Percentiles rank a stretch among this genome's conserved stretches.
Conservation (phyloP, 92 coral and sea anemone species). For the Desmophyllum pertusum region DNA sequence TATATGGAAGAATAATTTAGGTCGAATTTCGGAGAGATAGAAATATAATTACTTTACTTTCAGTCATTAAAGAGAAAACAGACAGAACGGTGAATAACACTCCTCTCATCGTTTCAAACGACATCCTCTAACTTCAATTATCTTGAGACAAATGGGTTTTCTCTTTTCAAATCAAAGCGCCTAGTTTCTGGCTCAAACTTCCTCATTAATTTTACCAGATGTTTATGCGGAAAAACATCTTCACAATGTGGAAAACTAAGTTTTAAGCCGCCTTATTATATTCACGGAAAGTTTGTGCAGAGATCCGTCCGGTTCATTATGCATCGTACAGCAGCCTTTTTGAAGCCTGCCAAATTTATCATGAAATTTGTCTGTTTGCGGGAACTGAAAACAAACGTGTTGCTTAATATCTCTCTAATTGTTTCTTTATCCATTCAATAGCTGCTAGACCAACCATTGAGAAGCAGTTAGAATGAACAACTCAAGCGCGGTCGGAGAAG, state of each 20-base stretch:
- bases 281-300: background rate
- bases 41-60: background rate
- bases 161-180: background rate
- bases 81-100: background rate
- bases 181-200: background rate
- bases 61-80: background rate
- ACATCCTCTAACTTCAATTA: too few relatives aligned
- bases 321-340: background rate
- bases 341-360: too few relatives aligned
- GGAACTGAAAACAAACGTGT: too few relatives aligned
- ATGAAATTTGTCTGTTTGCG: too few relatives aligned
- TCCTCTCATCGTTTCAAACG: background rate
- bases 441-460: background rate
- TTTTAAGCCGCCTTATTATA: background rate
- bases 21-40: background rate
- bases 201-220: background rate
- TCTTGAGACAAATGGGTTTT: background rate
- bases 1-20: background rate
- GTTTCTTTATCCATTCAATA: background rate
- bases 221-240: background rate
- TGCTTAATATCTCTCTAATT: too few relatives aligned
- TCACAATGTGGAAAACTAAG: background rate
- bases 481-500: background rate
- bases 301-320: too few relatives aligned
- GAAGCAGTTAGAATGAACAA: slow-evolving; percentile 11